These are phyloP conservation scores for Lasiurus cinereus DNA, from an alignment of 2,113 vertebrate species.

Conservation along the genomic window DNA sequence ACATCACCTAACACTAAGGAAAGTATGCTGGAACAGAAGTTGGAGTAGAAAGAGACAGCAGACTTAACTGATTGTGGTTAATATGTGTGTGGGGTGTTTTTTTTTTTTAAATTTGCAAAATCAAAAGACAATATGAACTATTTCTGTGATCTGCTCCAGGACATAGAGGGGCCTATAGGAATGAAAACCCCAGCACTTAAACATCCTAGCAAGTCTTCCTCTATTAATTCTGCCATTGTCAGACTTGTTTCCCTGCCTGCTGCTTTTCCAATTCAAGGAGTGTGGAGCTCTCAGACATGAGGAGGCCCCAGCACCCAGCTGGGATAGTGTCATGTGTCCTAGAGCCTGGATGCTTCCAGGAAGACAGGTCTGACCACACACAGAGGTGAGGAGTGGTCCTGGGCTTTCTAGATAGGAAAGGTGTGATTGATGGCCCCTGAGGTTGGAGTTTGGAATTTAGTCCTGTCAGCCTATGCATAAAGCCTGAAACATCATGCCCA, in stretches of 20 bases:
- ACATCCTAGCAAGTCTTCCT: background rate
- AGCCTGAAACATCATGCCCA: background rate
- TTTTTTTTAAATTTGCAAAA: constrained; percentile 26
- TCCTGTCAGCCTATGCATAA: background rate
- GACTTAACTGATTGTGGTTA: background rate
- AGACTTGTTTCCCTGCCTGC: background rate
- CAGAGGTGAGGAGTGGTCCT: background rate
- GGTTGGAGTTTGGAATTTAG: background rate
- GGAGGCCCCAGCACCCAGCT: background rate
- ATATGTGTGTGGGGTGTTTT: no score
- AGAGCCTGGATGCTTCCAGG: background rate
- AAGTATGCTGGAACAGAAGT: background rate
- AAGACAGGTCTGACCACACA: background rate
- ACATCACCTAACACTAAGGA: background rate
- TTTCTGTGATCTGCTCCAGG: background rate
- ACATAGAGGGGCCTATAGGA: background rate
- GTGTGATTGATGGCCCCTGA: background rate
- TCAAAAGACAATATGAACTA: background rate
- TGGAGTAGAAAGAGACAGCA: background rate
- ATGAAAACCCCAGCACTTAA: background rate
- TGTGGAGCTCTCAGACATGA: background rate
- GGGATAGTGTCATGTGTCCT: background rate
- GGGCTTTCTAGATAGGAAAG: background rate
- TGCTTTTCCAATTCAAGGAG: background rate
- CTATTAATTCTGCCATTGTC: background rate